phyloP scores from a whole-genome alignment of 2,888 invertebrate genomes.

The Cistogaster globosa region DNA sequence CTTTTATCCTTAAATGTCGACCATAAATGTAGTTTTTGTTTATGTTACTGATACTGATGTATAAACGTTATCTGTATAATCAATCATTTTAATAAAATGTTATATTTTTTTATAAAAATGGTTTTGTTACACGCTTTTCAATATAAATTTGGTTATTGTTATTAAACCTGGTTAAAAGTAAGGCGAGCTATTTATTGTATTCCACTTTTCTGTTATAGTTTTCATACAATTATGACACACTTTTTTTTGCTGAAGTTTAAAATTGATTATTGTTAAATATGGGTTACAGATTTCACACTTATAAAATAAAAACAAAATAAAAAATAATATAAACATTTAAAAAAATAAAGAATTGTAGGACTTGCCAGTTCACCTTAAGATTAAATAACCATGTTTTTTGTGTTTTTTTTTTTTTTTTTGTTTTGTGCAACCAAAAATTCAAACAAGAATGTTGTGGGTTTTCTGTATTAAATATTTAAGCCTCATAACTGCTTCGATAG shows the following conservation, averaged over 20 bases:
- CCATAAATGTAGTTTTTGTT: slow-evolving; percentile 22
- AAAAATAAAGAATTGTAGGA: neutral
- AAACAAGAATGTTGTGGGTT: slow-evolving; percentile 31
- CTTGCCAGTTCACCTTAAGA: neutral
- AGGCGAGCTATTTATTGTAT: slow-evolving; percentile 39
- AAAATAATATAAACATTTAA: slow-evolving; percentile 2
- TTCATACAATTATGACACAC: slow-evolving; percentile 23
- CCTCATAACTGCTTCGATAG: slow-evolving; percentile 36
- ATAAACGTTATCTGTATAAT: slow-evolving; percentile 59
- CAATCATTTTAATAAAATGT: slow-evolving; percentile 64
- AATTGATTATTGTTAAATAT: slow-evolving; percentile 12
- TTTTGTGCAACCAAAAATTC: neutral
- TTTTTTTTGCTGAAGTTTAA: slow-evolving; percentile 12
- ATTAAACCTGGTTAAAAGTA: slow-evolving; percentile 31
- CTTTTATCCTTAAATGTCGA: slow-evolving; percentile 42
- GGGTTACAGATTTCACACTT: neutral
- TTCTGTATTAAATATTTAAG: slow-evolving; percentile 57
- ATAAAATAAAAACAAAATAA: neutral
- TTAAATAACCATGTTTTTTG: slow-evolving; percentile 32
- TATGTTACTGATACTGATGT: slow-evolving; percentile 29
- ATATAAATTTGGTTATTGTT: slow-evolving; percentile 32
- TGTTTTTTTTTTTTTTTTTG: neutral
- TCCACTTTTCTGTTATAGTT: slow-evolving; percentile 28
- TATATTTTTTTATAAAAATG: slow-evolving; percentile 46
- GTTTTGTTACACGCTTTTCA: slow-evolving; percentile 32